Evolutionary conservation across 2,113 vertebrate genomes (phyloP).

Genomic region (Equus quagga): DNA sequence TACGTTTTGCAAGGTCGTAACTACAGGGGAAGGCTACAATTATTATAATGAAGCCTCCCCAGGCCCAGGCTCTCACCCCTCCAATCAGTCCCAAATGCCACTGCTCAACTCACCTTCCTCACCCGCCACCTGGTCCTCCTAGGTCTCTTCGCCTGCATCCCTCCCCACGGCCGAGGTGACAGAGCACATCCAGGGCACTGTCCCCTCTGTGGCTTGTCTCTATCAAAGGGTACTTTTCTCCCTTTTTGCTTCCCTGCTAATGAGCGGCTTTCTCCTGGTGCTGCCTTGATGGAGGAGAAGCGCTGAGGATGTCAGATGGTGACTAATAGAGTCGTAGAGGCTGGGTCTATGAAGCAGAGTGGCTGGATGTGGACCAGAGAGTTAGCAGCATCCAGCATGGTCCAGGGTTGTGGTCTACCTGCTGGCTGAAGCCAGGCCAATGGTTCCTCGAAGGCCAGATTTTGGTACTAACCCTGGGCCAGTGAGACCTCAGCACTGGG

Average conservation of each 20-base stretch:
- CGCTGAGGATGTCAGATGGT: background rate
- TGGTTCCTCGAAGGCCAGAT: background rate
- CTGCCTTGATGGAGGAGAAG: background rate
- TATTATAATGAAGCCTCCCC: slow-evolving; percentile 84
- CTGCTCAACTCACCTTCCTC: slow-evolving; percentile 31
- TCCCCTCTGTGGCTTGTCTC: background rate
- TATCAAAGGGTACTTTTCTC: background rate
- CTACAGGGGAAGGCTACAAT: slow-evolving; percentile 81
- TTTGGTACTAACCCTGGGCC: background rate
- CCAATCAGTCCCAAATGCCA: slow-evolving; percentile 82
- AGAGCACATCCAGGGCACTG: background rate
- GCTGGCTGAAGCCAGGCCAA: background rate
- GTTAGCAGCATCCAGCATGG: background rate
- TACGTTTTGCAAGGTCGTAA: slow-evolving; percentile 78
- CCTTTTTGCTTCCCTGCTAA: background rate
- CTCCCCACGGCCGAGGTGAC: background rate
- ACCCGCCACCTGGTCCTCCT: slow-evolving; percentile 54
- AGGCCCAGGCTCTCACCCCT: slow-evolving; percentile 71
- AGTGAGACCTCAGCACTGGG: background rate
- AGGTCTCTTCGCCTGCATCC: background rate
- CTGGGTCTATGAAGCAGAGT: background rate
- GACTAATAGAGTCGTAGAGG: background rate
- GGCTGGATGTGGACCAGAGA: background rate
- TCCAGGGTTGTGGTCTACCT: background rate
- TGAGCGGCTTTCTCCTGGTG: background rate